These are phyloP conservation scores for Hyperopisus bebe DNA, from an alignment of 2,113 vertebrate genomes.

Conservation along the genomic window DNA sequence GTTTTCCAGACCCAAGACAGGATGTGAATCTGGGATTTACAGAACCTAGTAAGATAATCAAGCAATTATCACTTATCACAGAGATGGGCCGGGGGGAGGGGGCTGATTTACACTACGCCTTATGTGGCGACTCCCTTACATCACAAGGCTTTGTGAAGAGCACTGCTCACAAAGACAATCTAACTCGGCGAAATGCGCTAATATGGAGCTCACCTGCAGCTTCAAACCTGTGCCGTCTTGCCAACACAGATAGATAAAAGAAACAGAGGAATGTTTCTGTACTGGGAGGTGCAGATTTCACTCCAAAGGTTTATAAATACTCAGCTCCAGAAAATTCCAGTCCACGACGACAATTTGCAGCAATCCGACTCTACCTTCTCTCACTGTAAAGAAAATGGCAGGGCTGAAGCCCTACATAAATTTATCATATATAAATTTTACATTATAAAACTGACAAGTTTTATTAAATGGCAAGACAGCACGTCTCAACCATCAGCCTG, in stretches of 20 bases:
- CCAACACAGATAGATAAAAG: background rate
- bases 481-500: background rate
- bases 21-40: background rate
- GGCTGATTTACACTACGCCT: background rate
- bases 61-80: conserved; percentile 1
- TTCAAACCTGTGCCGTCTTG: background rate
- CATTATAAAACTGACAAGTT: background rate
- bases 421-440: background rate
- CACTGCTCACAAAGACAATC: background rate
- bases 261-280: background rate
- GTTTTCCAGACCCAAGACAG: background rate
- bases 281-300: background rate
- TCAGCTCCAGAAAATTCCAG: background rate
- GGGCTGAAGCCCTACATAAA: background rate
- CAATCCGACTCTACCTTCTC: background rate
- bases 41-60: background rate
- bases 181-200: background rate
- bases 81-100: background rate
- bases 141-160: background rate
- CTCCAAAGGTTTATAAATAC: background rate
- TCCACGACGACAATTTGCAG: background rate
- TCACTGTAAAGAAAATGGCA: background rate
- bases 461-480: background rate
- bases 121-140: background rate
- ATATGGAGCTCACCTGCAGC: background rate